These are phyloP conservation scores for Ptilodon capucinus DNA, from an alignment of 2,888 invertebrate genomes.

Conservation along the genomic window DNA sequence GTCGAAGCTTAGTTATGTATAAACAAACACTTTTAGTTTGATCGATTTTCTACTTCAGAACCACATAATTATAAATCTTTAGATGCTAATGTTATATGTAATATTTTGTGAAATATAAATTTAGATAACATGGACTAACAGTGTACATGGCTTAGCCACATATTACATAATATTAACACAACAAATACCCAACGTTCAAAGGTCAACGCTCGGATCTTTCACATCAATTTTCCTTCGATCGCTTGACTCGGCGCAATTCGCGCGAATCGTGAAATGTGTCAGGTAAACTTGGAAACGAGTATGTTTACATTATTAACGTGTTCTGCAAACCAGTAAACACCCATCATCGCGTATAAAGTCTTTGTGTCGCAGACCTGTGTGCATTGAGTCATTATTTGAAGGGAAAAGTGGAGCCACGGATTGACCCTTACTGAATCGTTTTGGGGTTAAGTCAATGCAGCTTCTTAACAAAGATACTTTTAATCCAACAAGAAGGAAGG, in stretches of 20 bases:
- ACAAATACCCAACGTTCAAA: background rate
- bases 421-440: background rate
- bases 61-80: too few relatives aligned
- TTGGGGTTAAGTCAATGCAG: background rate
- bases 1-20: background rate
- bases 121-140: too few relatives aligned
- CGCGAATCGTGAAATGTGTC: slow-evolving; percentile 56
- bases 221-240: slow-evolving; percentile 36
- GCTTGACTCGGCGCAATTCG: slow-evolving; percentile 41
- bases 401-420: slow-evolving; percentile 43
- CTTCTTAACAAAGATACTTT: background rate
- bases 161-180: background rate
- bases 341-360: slow-evolving; percentile 66
- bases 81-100: too few relatives aligned
- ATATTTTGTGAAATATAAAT: too few relatives aligned
- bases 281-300: slow-evolving; percentile 56
- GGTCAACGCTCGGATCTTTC: slow-evolving; percentile 22
- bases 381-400: slow-evolving; percentile 65
- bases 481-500: background rate
- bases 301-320: slow-evolving; percentile 66
- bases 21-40: background rate
- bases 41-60: background rate
- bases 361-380: slow-evolving; percentile 69
- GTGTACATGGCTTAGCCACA: background rate
- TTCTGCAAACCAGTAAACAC: slow-evolving; percentile 67